These are phyloP conservation scores for Drosophila mojavensis DNA, from an alignment of 1,140 invertebrate genomes.

Conservation along the genomic window DNA sequence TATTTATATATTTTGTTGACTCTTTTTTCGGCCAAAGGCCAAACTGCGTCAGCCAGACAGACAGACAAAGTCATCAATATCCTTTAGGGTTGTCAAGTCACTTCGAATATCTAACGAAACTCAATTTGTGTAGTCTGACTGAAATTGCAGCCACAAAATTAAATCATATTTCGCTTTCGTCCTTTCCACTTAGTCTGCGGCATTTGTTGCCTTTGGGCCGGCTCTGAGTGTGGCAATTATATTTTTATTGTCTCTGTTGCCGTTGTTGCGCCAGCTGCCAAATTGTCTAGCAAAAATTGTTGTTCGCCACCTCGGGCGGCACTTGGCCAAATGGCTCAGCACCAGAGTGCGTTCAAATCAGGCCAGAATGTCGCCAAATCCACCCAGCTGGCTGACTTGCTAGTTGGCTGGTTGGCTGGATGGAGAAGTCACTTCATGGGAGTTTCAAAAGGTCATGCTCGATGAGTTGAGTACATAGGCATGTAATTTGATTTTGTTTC, in stretches of 20 bases:
- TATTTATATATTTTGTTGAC: constrained; percentile 3
- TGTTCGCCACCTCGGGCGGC: constrained; percentile 60
- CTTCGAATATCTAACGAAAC: too few species aligned
- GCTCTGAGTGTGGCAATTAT: constrained; percentile 66
- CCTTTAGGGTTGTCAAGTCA: not conserved
- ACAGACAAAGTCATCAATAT: constrained; percentile 29
- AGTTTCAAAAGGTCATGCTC: not conserved
- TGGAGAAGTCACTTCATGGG: not conserved
- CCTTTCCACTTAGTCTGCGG: not conserved
- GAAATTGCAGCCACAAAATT: constrained; percentile 46
- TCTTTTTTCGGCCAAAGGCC: constrained; percentile 29
- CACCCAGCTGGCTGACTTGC: not conserved
- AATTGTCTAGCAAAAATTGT: constrained; percentile 75
- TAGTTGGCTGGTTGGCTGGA: not conserved
- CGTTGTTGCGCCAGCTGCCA: constrained; percentile 48
- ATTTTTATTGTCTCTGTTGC: constrained; percentile 72
- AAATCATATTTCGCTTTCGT: constrained; percentile 53
- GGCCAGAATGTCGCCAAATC: not conserved
- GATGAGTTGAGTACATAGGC: not conserved
- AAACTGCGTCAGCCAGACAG: constrained; percentile 11
- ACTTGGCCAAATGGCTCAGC: constrained; percentile 42
- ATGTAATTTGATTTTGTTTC: constrained; percentile 48
- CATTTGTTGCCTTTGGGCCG: constrained; percentile 2
- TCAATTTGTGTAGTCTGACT: not conserved
- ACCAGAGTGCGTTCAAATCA: constrained; percentile 19